Evolutionary conservation across 2,113 vertebrate genomes (phyloP), one percentile per base, ranked within the genome.

Genomic region (Coracopsis vasa): DNA sequence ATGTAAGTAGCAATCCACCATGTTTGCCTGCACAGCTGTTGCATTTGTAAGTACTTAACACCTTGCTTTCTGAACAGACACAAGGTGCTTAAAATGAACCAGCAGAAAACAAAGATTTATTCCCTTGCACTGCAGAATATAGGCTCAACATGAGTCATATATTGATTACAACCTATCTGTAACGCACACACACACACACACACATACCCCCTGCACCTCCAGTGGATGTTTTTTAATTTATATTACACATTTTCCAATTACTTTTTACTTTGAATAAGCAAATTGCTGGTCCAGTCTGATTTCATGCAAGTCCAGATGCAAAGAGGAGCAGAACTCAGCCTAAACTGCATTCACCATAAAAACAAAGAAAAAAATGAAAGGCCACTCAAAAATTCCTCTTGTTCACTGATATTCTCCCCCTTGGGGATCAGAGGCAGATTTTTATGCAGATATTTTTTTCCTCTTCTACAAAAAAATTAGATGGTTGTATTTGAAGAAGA

Each of bases 31-130:
- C 44, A 47, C 18, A 74, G 74, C 69, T 83, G 51, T 45, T 74
- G 44, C 39, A 37, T 74, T 86, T 83, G 15, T 58, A 51, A 64
- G 28, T 41, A 62, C 61, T 95, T 96, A 93, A 95, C 73, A 61
- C 85, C 31, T 95, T 79, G 54, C 53, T 86, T 85, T 66, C 88
- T 72, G 82, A 86, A 54, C 12, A 69, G 21, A 62, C 17, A 48
- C 9, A 16, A 42, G 13, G 11, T 56, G 19, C 29, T 67, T 41
- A 19, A 66, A 60, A 80, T 27, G 56, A 80, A 64, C 7, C 29
- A 45, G 20, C n/a, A 66, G 69, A 80, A 92, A 88, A 33, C 10
- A 39, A 51, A 47, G 19, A 54, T 35, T 23, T 74, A 51, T 71
- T 85, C 21, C 75, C 31, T 47, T 64, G 53, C 37, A 61, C 10